phyloP scores from a whole-genome alignment of 2,113 vertebrate species.

The Serilophus lunatus region DNA sequence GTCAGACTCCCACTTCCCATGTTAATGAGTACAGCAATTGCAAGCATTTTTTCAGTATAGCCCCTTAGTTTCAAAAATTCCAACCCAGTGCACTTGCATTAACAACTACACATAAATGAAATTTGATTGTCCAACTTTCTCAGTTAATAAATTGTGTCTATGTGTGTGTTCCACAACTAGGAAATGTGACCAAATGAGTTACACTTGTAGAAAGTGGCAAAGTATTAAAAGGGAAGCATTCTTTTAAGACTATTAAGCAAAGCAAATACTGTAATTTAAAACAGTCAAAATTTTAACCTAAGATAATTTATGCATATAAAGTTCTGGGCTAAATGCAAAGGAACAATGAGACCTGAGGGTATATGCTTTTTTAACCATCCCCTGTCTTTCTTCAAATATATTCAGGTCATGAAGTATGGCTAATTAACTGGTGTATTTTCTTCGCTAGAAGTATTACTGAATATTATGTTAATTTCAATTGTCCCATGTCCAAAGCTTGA shows the following conservation, averaged over 20 bases:
- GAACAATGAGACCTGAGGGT: not conserved
- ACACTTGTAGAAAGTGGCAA: not conserved
- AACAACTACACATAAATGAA: not conserved
- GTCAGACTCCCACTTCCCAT: not conserved
- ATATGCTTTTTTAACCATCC: not conserved
- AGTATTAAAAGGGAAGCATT: not conserved
- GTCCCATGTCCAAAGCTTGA: not conserved
- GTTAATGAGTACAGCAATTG: not conserved
- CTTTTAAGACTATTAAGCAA: not conserved
- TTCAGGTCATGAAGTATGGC: slow-evolving; percentile 25
- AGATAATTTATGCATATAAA: not conserved
- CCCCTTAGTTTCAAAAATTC: not conserved
- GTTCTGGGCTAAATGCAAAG: not conserved
- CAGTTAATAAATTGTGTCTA: not conserved
- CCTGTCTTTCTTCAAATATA: not conserved
- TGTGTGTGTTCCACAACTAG: not conserved
- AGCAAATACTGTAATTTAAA: not conserved
- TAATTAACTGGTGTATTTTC: slow-evolving; percentile 36
- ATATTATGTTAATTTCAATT: slow-evolving; percentile 17
- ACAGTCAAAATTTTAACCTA: not conserved
- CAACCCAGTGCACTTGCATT: not conserved
- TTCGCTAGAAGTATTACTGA: slow-evolving; percentile 21
- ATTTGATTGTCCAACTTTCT: not conserved
- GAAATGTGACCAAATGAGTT: not conserved
- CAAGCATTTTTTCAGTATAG: not conserved